A percentile compares a stretch with the other conserved stretches of the same genome.
Evolutionary conservation across 37 sponge, comb jelly and placozoan species (phyloP).

Genomic region (Geodia barretti): DNA sequence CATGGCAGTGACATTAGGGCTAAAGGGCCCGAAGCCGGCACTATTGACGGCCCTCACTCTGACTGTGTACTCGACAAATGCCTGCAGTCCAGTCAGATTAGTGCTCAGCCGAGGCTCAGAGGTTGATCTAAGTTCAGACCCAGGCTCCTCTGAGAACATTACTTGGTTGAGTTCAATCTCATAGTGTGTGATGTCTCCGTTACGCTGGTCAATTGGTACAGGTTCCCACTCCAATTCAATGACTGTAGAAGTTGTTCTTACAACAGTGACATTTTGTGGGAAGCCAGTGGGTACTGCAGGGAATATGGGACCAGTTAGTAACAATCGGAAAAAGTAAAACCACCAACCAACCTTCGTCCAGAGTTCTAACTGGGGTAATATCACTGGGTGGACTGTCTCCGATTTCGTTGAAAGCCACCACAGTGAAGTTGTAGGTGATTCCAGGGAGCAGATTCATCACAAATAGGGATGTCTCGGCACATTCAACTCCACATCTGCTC

Average conservation of each 20-base stretch:
- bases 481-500: background rate
- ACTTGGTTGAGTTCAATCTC: background rate
- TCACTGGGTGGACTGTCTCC: constrained; percentile 46
- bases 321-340: background rate
- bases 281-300: constrained; percentile 38
- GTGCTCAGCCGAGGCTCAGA: background rate
- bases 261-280: constrained; percentile 35
- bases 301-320: background rate
- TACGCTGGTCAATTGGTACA: background rate
- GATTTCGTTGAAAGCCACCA: constrained; percentile 53
- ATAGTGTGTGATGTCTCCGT: background rate
- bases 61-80: constrained; percentile 3
- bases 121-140: background rate
- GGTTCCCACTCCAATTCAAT: constrained; percentile 17
- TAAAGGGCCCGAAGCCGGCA: constrained; percentile 23
- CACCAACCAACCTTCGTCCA: constrained; percentile 40
- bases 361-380: constrained; percentile 11
- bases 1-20: background rate
- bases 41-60: constrained; percentile 11
- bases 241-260: constrained; percentile 19
- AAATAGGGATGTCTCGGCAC: constrained; percentile 11
- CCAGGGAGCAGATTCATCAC: constrained; percentile 43
- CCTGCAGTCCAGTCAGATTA: background rate
- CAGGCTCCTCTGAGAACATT: background rate
- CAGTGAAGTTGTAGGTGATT: constrained; percentile 47